Base-by-base conservation (phyloP, 2,888 invertebrate species). In the Brachyptera risi region DNA sequence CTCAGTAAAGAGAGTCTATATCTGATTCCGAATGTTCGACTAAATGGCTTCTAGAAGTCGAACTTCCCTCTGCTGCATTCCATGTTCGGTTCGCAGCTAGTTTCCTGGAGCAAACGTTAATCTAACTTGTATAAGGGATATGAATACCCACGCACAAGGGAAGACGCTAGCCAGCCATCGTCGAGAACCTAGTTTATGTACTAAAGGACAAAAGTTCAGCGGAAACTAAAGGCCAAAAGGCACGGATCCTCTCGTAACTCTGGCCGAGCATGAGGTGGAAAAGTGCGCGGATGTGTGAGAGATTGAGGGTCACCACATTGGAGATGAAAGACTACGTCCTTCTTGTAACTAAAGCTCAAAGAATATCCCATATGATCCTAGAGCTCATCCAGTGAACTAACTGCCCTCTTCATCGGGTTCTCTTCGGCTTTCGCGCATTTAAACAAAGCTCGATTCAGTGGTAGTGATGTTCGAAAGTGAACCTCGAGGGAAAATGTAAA, bases 221-320 rank as follows among this genome's bases (percentile, higher is more conserved):
- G 54, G 54, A 54, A 54, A 37, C 54, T 54, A 35, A 54, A 38
- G 54, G 54, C n/a, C 54, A 54, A 54, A 54, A 54, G 54, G 54
- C 54, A 54, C 17, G 19, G 19, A 31, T 54, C 21, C 54, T 54
- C 54, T 54, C 54, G 54, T 54, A 54, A 54, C 37, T 54, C 54
- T 54, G 54, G 17, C 54, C 51, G 51, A 31, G 17, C 35, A 17
- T 40, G 4, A 11, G 17, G 31, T 31, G 35, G 51, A 51, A 51
- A 51, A 51, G 54, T 54, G 54, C 54, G 35, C 23, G 54, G 54
- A 37, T 54, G 54, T 54, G 54, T 54, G 54, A 54, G 35, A 54
- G 35, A 54, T 54, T 31, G 54, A 54, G 54, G 54, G 54, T 54
- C 54, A 54, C 17, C n/a, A 35, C 51, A 51, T 27, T 35, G 51